Conservation (phyloP, 2,888 invertebrate species). For the Euproctis similis region DNA sequence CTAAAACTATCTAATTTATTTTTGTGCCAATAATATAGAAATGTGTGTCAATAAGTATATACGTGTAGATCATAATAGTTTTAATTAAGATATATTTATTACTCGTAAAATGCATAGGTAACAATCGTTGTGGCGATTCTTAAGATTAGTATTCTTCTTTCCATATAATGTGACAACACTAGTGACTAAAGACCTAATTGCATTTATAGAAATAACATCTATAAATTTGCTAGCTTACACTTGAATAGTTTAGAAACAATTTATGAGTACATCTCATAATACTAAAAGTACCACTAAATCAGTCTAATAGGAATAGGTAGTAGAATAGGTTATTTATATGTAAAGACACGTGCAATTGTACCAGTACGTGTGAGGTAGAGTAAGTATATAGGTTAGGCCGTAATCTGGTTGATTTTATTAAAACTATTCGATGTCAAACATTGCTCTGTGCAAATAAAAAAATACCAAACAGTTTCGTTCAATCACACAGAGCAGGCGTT, state of each 20-base stretch:
- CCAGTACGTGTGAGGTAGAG: constrained; percentile 53
- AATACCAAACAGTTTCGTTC: too few relatives aligned
- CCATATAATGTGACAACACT: constrained; percentile 28
- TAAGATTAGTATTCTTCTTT: constrained; percentile 34
- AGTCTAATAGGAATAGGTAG: constrained; percentile 69
- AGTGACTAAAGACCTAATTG: constrained; percentile 33
- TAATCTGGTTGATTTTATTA: too few relatives aligned
- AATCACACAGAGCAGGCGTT: too few relatives aligned
- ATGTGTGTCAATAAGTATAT: constrained; percentile 52
- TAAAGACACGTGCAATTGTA: constrained; percentile 49
- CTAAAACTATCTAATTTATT: constrained; percentile 51
- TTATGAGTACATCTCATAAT: constrained; percentile 41
- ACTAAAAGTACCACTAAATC: constrained; percentile 65
- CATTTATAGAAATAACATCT: constrained; percentile 32
- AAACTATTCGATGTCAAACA: too few relatives aligned
- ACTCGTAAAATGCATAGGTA: constrained; percentile 51
- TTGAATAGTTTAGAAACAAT: constrained; percentile 39
- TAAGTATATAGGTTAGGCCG: constrained; percentile 19
- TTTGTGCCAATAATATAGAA: constrained; percentile 65
- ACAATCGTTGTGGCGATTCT: constrained; percentile 61
- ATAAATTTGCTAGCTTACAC: constrained; percentile 43
- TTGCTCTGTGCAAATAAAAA: too few relatives aligned
- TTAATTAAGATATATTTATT: constrained; percentile 22
- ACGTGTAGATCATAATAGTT: constrained; percentile 29
- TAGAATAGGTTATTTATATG: constrained; percentile 43